Conservation (phyloP, 2,113 vertebrate genomes). For the Heterotis niloticus region DNA sequence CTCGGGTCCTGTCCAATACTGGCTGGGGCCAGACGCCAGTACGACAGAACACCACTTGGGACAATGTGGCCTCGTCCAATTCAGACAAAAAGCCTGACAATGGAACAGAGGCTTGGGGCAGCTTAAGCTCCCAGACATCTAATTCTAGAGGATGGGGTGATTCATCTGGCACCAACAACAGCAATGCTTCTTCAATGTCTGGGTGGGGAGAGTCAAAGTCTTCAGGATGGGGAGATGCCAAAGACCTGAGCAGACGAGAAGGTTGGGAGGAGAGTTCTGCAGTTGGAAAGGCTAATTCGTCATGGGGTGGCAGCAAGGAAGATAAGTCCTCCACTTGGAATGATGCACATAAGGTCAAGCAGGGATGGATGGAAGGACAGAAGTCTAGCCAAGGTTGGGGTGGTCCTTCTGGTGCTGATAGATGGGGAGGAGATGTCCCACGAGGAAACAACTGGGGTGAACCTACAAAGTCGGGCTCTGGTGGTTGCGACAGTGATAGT, state of each 20-base stretch:
- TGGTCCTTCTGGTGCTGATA: conserved; percentile 57
- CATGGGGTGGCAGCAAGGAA: conserved; percentile 70
- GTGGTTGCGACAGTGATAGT: conserved; percentile 79
- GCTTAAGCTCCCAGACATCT: conserved; percentile 70
- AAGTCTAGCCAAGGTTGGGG: conserved; percentile 85
- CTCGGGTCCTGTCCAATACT: conserved; percentile 92
- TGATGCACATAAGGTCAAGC: conserved; percentile 76
- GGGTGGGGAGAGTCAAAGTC: conserved; percentile 77
- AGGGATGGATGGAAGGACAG: conserved; percentile 46
- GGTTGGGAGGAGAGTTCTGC: conserved; percentile 76
- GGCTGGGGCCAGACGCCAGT: conserved; percentile 98
- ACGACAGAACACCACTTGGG: conserved; percentile 94
- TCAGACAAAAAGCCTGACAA: conserved; percentile 79
- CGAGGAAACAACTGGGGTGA: conserved; percentile 83
- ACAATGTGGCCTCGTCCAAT: conserved; percentile 71
- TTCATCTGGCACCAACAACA: conserved; percentile 66
- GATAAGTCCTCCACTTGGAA: conserved; percentile 80
- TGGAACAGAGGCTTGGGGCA: conserved; percentile 76
- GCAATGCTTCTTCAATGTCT: conserved; percentile 47
- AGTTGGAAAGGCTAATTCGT: conserved; percentile 73
- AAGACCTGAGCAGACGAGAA: conserved; percentile 73
- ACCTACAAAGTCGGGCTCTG: conserved; percentile 77
- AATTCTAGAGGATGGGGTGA: conserved; percentile 81
- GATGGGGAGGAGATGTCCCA: conserved; percentile 68
- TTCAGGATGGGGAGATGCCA: conserved; percentile 77